These are phyloP conservation scores for Aphidoletes aphidimyza DNA, from an alignment of 2,888 invertebrate genomes.

Conservation along the genomic window DNA sequence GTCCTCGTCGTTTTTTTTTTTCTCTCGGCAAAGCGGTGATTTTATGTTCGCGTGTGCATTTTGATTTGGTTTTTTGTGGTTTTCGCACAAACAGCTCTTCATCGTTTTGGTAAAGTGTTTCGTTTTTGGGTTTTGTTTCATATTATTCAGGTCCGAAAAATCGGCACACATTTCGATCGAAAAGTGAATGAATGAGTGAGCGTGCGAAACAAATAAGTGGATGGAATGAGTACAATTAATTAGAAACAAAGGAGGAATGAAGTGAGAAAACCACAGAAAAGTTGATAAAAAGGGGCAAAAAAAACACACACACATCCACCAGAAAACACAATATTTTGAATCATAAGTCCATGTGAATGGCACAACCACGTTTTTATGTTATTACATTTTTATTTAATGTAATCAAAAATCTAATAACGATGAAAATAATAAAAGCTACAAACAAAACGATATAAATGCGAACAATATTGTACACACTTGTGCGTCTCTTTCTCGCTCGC, in stretches of 20 bases:
- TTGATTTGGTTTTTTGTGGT: conserved; percentile 17
- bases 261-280: not conserved
- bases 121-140: not conserved
- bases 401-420: conserved; percentile 7
- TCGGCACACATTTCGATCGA: too few species aligned
- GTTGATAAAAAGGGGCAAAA: not conserved
- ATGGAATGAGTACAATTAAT: conserved; percentile 19
- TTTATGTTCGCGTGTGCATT: conserved; percentile 38
- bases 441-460: not conserved
- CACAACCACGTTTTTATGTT: too few species aligned
- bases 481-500: too few species aligned
- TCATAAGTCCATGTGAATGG: not conserved
- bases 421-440: conserved; percentile 9
- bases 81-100: conserved; percentile 14
- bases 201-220: too few species aligned
- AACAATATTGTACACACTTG: too few species aligned
- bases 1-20: too few species aligned
- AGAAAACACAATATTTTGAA: not conserved
- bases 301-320: too few species aligned
- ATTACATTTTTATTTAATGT: conserved; percentile 14
- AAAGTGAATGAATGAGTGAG: too few species aligned
- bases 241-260: not conserved
- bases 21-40: not conserved
- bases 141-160: too few species aligned
- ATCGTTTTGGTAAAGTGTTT: not conserved